Conservation (phyloP, 2,113 vertebrate species). For the Eptesicus fuscus region DNA sequence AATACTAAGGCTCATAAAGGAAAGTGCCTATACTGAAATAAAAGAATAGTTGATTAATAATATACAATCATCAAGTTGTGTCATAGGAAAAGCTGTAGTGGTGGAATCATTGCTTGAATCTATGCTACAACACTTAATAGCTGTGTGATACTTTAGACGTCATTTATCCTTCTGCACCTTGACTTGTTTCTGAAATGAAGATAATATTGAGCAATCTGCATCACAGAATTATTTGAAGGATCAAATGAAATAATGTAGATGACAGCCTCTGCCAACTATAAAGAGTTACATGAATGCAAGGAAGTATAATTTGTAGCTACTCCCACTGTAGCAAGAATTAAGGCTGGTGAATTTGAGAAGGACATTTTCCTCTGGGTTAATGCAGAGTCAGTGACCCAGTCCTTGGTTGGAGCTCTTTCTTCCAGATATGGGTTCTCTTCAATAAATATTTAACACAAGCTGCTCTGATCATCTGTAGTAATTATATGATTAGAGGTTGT, state of each 20-base stretch:
- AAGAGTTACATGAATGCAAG: not conserved
- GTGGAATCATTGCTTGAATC: not conserved
- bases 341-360: not conserved
- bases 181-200: not conserved
- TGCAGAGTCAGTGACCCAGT: not conserved
- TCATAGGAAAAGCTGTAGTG: not conserved
- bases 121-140: not conserved
- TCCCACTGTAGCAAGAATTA: not conserved
- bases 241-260: not conserved
- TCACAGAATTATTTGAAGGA: not conserved
- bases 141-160: not conserved
- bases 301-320: not conserved
- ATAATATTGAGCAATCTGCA: not conserved
- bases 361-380: not conserved
- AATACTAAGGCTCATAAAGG: not conserved
- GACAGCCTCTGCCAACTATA: not conserved
- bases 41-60: not conserved
- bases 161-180: not conserved
- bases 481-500: slow-evolving; percentile 45
- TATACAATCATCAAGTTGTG: not conserved
- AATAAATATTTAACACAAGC: slow-evolving; percentile 53
- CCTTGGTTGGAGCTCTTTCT: not conserved
- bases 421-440: slow-evolving; percentile 1
- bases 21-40: not conserved
- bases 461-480: slow-evolving; percentile 37